Evolutionary conservation across 2,888 invertebrate genomes (phyloP), one percentile per base, ranked within the genome.

Genomic region (Caenorhabditis sp.): DNA sequence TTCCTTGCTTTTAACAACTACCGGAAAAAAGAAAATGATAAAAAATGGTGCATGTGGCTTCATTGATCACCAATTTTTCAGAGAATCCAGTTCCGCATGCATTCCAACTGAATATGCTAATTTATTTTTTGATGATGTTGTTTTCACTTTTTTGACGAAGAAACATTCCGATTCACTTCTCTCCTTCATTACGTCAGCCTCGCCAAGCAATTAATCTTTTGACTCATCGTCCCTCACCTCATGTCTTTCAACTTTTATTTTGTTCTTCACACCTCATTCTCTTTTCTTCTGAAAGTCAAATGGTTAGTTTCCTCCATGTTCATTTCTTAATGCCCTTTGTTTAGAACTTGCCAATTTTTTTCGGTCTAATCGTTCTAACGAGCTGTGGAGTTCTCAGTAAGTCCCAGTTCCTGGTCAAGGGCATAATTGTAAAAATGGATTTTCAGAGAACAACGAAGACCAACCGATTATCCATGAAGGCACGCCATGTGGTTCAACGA

Each of bases 301-400:
- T 63, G 63, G 63, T 63, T n/a, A 63, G 63, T 8, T 56, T 64
- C 10, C 5, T 28, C 44, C 10, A 14, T 1, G n/a, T 8, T 26
- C 16, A 44, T 14, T 24, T 16, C 1, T n/a, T 14, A n/a, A 63
- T 28, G 44, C 16, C 8, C 26, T 4, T 28, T 44, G 26, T 63
- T 24, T 28, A 63, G 63, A 63, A 63, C 19, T 22, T 31, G 10
- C n/a, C 41, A 41, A 54, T 54, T 54, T 61, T 63, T 19, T 44
- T 14, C 26, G 10, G 10, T 28, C 2, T 63, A 28, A 63, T 47
- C 10, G 44, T 44, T 44, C 10, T 44, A 1, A 16, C 24, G 7
- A 44, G 24, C 44, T 63, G 44, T 24, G 77, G 77, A 28, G 77
- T 77, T 77, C 26, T 77, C 16, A 69, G 77, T 77, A 41, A 63